Conservation (phyloP, 2,888 invertebrate species). For the Drosophila neonasuta region DNA sequence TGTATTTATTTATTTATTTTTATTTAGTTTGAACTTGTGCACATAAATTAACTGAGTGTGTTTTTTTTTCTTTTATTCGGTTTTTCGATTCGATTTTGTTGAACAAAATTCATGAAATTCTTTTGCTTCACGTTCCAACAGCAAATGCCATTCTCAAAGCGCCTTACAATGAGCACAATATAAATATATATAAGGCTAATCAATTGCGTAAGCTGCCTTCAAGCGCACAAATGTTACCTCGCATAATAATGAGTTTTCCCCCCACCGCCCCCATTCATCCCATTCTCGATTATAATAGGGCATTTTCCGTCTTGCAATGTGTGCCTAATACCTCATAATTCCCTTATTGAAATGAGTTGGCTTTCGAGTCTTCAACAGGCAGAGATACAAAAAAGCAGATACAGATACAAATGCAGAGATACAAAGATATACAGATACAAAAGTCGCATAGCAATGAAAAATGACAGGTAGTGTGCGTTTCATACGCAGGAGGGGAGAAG, state of each 20-base stretch:
- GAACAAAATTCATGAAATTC: conserved; percentile 45
- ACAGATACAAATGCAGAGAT: background rate
- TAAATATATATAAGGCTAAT: conserved; percentile 36
- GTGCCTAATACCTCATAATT: conserved; percentile 66
- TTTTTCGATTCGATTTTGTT: conserved; percentile 7
- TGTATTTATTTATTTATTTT: conserved; percentile 30
- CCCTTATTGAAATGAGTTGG: conserved; percentile 62
- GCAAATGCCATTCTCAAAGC: conserved; percentile 8
- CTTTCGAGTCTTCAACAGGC: conserved; percentile 16
- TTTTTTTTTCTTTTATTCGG: background rate
- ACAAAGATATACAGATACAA: conserved; percentile 17
- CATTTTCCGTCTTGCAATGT: conserved; percentile 32
- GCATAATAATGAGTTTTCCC: conserved; percentile 42
- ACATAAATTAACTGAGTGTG: conserved; percentile 60
- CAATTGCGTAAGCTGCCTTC: conserved; percentile 55
- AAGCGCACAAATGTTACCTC: conserved; percentile 26
- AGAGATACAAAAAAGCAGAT: conserved; percentile 3
- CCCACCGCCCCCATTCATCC: background rate
- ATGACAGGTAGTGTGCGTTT: conserved; percentile 49
- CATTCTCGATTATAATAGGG: conserved; percentile 14
- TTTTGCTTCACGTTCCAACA: conserved; percentile 1
- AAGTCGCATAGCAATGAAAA: conserved; percentile 46
- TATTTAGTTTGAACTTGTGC: conserved; percentile 45
- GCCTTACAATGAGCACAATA: conserved; percentile 24
- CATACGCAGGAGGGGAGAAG: background rate